Conservation (phyloP, 2,113 vertebrate species). For the Leucosticte australis region DNA sequence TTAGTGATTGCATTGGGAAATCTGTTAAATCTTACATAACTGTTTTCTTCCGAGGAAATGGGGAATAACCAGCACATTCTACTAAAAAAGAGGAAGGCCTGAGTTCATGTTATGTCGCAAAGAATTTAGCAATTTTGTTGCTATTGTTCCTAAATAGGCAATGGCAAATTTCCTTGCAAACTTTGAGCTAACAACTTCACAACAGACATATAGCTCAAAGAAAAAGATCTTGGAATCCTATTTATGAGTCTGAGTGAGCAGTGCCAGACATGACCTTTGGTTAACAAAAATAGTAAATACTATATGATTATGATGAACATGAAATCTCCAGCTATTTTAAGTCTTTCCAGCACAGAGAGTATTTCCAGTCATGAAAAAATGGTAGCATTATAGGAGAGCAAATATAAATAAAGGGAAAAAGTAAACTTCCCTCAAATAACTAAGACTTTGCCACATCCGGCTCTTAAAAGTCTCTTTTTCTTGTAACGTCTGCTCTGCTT, state of each 20-base stretch:
- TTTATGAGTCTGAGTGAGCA: not conserved
- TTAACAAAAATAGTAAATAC: not conserved
- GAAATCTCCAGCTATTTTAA: not conserved
- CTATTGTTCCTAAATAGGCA: not conserved
- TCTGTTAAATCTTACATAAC: conserved; percentile 1
- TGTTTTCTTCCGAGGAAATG: not conserved
- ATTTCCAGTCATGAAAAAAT: not conserved
- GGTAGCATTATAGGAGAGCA: not conserved
- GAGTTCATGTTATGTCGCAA: not conserved
- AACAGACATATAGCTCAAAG: not conserved
- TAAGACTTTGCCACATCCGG: accelerated
- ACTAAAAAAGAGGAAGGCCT: not conserved
- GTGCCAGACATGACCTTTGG: not conserved
- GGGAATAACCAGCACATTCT: not conserved
- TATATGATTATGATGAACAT: not conserved
- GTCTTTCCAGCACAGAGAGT: not conserved
- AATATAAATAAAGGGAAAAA: not conserved
- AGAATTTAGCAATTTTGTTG: not conserved
- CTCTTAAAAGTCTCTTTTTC: not conserved
- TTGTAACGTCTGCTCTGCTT: not conserved
- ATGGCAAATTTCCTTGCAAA: not conserved
- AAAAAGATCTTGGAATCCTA: not conserved
- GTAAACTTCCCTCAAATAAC: not conserved
- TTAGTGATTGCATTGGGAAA: not conserved
- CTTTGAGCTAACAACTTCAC: not conserved